phyloP scores from a whole-genome alignment of 2,113 vertebrate genomes.

The Casuarius casuarius region DNA sequence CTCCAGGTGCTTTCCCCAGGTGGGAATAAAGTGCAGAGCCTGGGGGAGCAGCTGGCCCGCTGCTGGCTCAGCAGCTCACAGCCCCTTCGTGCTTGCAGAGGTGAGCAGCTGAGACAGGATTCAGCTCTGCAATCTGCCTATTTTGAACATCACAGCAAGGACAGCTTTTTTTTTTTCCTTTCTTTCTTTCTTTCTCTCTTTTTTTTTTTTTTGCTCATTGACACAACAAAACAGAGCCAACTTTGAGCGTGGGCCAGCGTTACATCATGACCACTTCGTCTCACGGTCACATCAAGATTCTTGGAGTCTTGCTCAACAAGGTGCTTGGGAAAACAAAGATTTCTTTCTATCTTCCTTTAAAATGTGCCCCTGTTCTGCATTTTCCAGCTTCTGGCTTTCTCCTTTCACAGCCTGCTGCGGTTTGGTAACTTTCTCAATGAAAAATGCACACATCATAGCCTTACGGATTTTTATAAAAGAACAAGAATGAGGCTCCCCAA shows the following conservation, averaged over 20 bases:
- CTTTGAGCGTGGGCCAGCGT: not conserved
- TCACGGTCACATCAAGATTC: not conserved
- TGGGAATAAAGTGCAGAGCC: not conserved
- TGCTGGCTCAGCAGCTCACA: not conserved
- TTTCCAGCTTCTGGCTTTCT: not conserved
- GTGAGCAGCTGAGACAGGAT: not conserved
- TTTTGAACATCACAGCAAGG: not conserved
- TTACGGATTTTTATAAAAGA: not conserved
- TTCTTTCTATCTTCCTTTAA: constrained; percentile 25
- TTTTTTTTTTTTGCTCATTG: not conserved
- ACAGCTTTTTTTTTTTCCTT: not conserved
- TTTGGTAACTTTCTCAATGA: constrained; percentile 34
- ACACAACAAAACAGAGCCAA: not conserved
- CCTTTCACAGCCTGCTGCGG: not conserved
- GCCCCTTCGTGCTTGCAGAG: not conserved
- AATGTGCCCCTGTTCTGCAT: not conserved
- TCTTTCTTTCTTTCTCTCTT: not conserved
- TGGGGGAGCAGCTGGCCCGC: not conserved
- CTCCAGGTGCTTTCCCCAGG: too few relatives aligned
- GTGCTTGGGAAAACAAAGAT: constrained; percentile 1
- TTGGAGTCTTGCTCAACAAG: not conserved
- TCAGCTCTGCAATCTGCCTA: not conserved
- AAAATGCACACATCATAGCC: not conserved
- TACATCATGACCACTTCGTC: not conserved
- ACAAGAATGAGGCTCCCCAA: not conserved